phyloP scores from a whole-genome alignment of 2,113 vertebrate genomes.

The Paradisaea rubra region DNA sequence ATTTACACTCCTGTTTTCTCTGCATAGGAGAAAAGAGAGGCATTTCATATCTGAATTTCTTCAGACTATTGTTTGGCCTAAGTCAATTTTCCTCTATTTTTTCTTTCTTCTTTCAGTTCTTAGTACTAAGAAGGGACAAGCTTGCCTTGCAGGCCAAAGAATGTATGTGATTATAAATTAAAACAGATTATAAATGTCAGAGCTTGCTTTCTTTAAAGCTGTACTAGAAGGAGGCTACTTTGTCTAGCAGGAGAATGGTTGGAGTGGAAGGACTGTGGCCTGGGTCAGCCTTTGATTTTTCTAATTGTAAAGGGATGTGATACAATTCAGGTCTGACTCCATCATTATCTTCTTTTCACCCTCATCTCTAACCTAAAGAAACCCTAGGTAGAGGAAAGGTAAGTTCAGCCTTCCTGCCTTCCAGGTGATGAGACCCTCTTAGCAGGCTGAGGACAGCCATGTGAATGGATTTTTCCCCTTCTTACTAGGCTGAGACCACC shows the following conservation, averaged over 20 bases:
- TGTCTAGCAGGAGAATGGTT: background rate
- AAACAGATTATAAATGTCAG: background rate
- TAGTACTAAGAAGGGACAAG: background rate
- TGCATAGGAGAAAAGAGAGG: background rate
- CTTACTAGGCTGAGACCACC: background rate
- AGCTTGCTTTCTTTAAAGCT: background rate
- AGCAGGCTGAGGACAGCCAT: background rate
- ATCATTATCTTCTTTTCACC: background rate
- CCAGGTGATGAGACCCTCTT: background rate
- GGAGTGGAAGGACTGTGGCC: background rate
- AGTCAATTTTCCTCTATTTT: background rate
- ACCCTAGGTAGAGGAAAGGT: background rate
- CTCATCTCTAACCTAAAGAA: background rate
- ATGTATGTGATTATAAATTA: background rate
- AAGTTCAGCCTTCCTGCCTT: background rate
- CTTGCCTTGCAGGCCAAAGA: background rate
- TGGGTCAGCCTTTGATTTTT: background rate
- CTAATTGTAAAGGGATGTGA: background rate
- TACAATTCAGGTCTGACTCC: background rate
- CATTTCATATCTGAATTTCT: background rate
- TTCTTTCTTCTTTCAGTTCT: background rate
- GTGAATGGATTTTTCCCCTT: background rate
- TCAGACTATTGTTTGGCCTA: background rate
- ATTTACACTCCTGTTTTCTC: background rate
- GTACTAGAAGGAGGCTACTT: background rate